Conservation (phyloP, 1,140 invertebrate genomes). For the Lepidotrigona ventralis region DNA sequence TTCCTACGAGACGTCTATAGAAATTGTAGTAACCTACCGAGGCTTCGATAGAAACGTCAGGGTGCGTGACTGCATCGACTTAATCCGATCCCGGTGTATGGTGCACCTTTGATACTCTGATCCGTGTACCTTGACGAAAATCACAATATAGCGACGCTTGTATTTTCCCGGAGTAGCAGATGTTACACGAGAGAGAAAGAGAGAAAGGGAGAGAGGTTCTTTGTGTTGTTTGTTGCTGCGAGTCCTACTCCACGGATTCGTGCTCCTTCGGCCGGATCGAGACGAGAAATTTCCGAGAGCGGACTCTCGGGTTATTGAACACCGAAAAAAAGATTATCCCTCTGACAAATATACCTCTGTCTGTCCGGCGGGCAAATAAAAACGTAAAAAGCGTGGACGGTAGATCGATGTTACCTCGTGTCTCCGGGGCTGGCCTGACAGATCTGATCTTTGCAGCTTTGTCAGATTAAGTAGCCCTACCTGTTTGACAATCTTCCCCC, state of each 20-base stretch:
- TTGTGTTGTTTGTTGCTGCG: constrained; percentile 46
- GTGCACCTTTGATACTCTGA: constrained; percentile 37
- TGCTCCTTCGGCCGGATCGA: constrained; percentile 52
- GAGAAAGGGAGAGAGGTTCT: constrained; percentile 12
- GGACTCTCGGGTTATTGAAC: constrained; percentile 19
- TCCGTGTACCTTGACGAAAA: constrained; percentile 49
- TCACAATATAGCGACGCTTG: constrained; percentile 56
- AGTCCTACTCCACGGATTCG: constrained; percentile 46
- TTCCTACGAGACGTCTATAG: not conserved
- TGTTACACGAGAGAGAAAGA: constrained; percentile 34
- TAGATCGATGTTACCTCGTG: constrained; percentile 29
- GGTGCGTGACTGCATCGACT: constrained; percentile 20
- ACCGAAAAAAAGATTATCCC: constrained; percentile 60
- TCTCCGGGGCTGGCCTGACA: constrained; percentile 28
- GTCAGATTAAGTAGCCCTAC: not conserved
- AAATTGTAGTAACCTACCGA: not conserved
- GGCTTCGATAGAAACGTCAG: constrained; percentile 33
- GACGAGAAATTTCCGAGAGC: constrained; percentile 33
- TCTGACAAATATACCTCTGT: constrained; percentile 56
- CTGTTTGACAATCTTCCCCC: not conserved
- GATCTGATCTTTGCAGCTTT: not conserved
- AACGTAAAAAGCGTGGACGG: constrained; percentile 26
- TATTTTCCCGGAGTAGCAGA: constrained; percentile 60
- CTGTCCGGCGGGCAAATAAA: constrained; percentile 52
- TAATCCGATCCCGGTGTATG: constrained; percentile 37